These are phyloP conservation scores for Stenichneumon culpator DNA, from an alignment of 2,888 invertebrate genomes.

Conservation along the genomic window DNA sequence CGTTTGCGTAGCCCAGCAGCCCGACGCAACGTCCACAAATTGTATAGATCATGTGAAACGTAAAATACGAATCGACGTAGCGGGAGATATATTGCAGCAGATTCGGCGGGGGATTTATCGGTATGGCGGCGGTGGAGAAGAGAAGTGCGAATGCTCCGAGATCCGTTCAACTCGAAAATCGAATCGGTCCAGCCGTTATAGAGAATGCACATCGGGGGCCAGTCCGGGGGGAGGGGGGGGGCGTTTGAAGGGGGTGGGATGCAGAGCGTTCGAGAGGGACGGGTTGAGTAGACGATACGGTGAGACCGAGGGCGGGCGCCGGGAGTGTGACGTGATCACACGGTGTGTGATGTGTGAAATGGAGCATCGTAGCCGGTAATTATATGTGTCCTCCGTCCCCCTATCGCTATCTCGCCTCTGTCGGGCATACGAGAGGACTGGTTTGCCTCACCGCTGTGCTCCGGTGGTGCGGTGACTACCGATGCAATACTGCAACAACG, in stretches of 20 bases:
- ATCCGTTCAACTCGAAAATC: conserved; percentile 66
- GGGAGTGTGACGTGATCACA: conserved; percentile 78
- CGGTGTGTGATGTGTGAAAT: conserved; percentile 84
- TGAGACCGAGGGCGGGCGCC: conserved; percentile 49
- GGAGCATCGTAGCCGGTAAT: conserved; percentile 70
- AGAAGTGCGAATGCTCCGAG: conserved; percentile 54
- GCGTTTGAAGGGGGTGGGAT: not conserved
- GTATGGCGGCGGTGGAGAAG: conserved; percentile 29
- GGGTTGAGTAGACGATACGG: conserved; percentile 32
- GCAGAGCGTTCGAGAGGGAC: conserved; percentile 15
- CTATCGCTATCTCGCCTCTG: conserved; percentile 52
- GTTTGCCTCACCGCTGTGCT: conserved; percentile 37
- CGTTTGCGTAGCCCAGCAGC: not conserved
- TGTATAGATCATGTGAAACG: conserved; percentile 45
- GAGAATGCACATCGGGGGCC: conserved; percentile 60
- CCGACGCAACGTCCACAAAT: not conserved
- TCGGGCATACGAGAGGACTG: conserved; percentile 22
- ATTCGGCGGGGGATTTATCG: conserved; percentile 63
- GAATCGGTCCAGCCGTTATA: conserved; percentile 63
- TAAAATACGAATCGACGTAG: conserved; percentile 62
- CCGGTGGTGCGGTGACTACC: conserved; percentile 41
- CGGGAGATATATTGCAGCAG: conserved; percentile 47
- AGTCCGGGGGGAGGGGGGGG: conserved; percentile 1
- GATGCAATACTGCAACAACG: conserved; percentile 64
- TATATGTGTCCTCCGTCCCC: conserved; percentile 70